Conservation (phyloP, 2,113 vertebrate species). For the Lamprologus callipterus region DNA sequence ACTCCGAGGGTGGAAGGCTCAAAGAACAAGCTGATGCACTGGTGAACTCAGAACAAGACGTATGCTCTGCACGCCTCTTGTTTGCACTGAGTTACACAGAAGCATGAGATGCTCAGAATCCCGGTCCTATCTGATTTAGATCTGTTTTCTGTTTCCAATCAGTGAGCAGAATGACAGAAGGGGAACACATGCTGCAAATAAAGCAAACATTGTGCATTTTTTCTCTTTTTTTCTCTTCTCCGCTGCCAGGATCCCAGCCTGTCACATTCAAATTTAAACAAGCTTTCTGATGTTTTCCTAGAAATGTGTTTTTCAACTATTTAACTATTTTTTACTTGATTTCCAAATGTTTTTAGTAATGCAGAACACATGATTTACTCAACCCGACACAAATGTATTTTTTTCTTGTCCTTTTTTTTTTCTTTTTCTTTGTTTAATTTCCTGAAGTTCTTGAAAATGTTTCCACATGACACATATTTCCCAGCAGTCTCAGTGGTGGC, state of each 20-base stretch:
- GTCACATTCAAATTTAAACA: neutral
- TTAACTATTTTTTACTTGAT: neutral
- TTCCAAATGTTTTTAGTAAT: neutral
- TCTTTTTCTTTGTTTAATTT: neutral
- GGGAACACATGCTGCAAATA: neutral
- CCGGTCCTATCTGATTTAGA: neutral
- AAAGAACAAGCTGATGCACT: neutral
- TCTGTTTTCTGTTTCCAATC: neutral
- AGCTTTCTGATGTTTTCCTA: neutral
- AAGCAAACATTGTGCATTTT: neutral
- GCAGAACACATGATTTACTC: neutral
- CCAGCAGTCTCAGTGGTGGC: neutral
- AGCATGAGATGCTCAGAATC: neutral
- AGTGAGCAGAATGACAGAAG: neutral
- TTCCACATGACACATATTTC: neutral
- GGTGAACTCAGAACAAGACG: neutral
- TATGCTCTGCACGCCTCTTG: neutral
- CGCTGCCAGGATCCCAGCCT: neutral
- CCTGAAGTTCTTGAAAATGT: neutral
- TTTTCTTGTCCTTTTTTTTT: neutral
- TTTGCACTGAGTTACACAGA: neutral
- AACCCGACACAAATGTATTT: neutral
- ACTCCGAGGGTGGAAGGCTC: neutral
- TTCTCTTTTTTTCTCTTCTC: neutral
- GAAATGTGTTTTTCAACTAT: neutral